Conservation (phyloP, 1,140 invertebrate genomes). For the Drosophila pachea region DNA sequence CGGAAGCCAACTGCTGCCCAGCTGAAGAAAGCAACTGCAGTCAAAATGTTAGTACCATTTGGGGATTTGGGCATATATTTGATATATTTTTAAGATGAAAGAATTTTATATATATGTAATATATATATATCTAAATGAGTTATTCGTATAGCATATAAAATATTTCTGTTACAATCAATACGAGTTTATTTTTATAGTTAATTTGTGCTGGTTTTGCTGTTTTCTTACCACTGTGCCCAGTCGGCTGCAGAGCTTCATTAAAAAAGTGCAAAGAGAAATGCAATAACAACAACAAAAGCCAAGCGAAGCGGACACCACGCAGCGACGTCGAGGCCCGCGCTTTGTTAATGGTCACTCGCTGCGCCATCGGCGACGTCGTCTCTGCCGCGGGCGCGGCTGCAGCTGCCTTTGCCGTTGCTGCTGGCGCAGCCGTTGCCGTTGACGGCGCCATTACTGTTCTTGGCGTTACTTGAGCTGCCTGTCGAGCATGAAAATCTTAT, state of each 20-base stretch:
- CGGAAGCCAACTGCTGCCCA: no score
- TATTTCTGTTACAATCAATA: background rate
- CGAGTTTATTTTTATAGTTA: background rate
- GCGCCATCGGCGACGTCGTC: constrained; percentile 3
- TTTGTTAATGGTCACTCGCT: constrained; percentile 11
- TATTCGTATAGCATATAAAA: background rate
- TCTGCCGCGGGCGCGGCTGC: background rate
- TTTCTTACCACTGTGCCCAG: background rate
- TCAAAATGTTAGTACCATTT: no score
- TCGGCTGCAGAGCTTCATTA: constrained; percentile 1
- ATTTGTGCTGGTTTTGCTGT: background rate
- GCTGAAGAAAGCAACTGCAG: no score
- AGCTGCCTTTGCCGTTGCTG: background rate
- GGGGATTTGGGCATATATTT: no score
- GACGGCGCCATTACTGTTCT: background rate
- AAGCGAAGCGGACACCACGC: constrained; percentile 4
- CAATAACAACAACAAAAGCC: constrained; percentile 34
- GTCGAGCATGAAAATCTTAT: constrained; percentile 55
- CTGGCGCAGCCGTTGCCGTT: background rate
- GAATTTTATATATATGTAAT: no score
- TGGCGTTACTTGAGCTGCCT: constrained; percentile 21
- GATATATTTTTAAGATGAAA: no score
- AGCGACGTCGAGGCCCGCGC: constrained; percentile 11
- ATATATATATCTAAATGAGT: no score
- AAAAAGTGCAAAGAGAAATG: constrained; percentile 26